Base-by-base conservation (phyloP, 2,888 invertebrate species). In the Leucophenga montana region DNA sequence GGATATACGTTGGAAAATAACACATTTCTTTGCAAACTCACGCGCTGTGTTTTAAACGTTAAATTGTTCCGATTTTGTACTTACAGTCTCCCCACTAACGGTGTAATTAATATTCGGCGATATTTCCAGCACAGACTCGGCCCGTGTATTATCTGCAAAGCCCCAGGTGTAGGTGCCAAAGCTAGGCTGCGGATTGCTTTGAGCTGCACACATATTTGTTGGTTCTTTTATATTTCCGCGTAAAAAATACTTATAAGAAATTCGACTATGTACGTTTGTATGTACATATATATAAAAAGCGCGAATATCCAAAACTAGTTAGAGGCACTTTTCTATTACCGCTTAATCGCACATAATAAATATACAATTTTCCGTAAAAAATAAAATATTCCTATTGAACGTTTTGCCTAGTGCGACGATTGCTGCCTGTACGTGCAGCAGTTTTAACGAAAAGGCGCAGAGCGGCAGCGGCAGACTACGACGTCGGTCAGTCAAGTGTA, bases 31-130 rank as follows among this genome's bases (percentile, higher is more conserved):
- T 77, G 80, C 80, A 76, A 80, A 80, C 76, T n/a, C n/a, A 74
- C 78, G 75, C 69, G 77, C 74, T 39, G n/a, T 39, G 39, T 39
- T 67, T 18, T 59, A 59, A 48, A 56, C 56, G 22, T 27, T 27
- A 39, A 61, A 68, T 53, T 48, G 9, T 27, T 27, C 50, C 22
- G 27, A 57, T 62, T 66, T 68, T 76, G 74, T 77, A 85, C 88
- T 89, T 88, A 89, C 89, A 85, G 89, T 85, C 80, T 89, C 89
- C 79, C 88, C 88, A 80, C 89, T 88, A 78, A 89, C 89, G 71
- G 89, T 89, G 76, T 89, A 89, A 82, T 89, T 89, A 75, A 89
- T 88, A 79, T 89, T 89, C 71, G 89, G 89, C 74, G 89, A 87
- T 84, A 89, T 89, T 81, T 89, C 89, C 77, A 89, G 87, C 70